Conservation (phyloP, 2,113 vertebrate genomes). For the Tetrao urogallus region DNA sequence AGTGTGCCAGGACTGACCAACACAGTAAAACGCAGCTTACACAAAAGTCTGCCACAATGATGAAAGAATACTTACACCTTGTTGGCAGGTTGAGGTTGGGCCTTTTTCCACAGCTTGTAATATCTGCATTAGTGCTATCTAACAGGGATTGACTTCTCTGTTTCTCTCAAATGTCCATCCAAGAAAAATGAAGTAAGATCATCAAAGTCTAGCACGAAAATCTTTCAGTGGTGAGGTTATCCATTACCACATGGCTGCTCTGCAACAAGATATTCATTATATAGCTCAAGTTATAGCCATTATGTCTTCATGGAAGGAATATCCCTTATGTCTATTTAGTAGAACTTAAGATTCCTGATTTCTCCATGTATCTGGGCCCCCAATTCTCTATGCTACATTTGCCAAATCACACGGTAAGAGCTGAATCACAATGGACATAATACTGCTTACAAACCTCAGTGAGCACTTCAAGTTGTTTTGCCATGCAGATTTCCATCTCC, state of each 20-base stretch:
- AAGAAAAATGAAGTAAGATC: not conserved
- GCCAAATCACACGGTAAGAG: not conserved
- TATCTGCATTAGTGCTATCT: not conserved
- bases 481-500: not conserved
- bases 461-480: not conserved
- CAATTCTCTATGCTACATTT: not conserved
- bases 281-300: not conserved
- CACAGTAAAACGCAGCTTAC: fast-evolving
- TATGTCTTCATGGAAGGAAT: not conserved
- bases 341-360: not conserved
- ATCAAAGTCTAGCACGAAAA: not conserved
- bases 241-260: not conserved
- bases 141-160: not conserved
- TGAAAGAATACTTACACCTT: not conserved
- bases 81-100: not conserved
- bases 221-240: not conserved
- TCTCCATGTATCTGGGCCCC: not conserved
- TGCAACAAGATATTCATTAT: not conserved
- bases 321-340: not conserved
- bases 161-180: not conserved
- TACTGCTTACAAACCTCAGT: not conserved
- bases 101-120: not conserved
- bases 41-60: not conserved
- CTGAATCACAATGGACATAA: not conserved
- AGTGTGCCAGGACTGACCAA: not conserved